A percentile compares a stretch with the other conserved stretches of the same genome.
Evolutionary conservation across 1,140 invertebrate genomes (phyloP).

Genomic region (Bathynomus jamesi): DNA sequence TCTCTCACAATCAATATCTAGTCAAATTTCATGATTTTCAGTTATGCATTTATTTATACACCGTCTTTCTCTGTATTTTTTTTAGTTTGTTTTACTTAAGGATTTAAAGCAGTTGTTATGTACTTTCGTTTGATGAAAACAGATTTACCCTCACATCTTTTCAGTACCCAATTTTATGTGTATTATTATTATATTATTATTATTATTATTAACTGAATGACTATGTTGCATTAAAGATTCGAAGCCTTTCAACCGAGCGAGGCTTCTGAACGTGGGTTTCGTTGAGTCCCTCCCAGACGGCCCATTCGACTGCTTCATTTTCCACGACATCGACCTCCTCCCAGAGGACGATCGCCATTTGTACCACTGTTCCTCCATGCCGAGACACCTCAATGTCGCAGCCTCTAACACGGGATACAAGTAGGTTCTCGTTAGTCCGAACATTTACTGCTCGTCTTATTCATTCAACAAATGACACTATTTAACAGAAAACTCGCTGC

Average conservation of each 20-base stretch:
- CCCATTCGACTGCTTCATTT: constrained; percentile 79
- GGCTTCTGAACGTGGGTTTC: constrained; percentile 92
- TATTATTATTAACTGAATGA: background rate
- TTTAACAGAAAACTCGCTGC: too few species aligned
- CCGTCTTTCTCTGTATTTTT: background rate
- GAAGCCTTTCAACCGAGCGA: constrained; percentile 77
- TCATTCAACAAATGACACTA: too few species aligned
- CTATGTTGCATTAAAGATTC: constrained; percentile 44
- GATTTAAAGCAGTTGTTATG: background rate
- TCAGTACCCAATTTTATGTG: background rate
- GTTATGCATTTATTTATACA: background rate
- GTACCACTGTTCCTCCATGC: constrained; percentile 77
- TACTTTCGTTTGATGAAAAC: background rate
- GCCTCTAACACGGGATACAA: constrained; percentile 51
- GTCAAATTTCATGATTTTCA: background rate
- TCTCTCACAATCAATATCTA: background rate
- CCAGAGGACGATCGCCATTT: constrained; percentile 87
- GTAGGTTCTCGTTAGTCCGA: too few species aligned
- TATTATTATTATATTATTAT: constrained; percentile 1
- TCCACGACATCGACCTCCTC: constrained; percentile 91
- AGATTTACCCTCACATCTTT: background rate
- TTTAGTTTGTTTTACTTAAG: background rate
- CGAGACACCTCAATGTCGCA: constrained; percentile 86
- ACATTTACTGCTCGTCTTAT: too few species aligned
- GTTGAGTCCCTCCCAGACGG: constrained; percentile 68